Conservation (phyloP, 2,113 vertebrate genomes). For the Lepisosteus osseus region DNA sequence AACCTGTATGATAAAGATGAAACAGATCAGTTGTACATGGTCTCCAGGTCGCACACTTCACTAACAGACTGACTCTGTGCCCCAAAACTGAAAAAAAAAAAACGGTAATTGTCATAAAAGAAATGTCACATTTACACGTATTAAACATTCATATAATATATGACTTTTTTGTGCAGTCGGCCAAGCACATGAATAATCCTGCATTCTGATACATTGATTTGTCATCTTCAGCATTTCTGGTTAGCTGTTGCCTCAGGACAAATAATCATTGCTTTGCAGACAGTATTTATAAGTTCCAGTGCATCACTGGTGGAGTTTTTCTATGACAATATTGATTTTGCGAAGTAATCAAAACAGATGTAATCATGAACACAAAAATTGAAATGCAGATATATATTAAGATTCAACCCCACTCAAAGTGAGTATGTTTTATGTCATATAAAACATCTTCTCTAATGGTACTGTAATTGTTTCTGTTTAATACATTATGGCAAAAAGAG, state of each 20-base stretch:
- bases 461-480: no score
- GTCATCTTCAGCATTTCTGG: conserved; percentile 33
- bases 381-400: conserved; percentile 9
- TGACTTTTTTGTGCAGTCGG: conserved; percentile 38
- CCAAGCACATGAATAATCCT: conserved; percentile 37
- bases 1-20: background rate
- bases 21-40: conserved; percentile 18
- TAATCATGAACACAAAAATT: conserved; percentile 27
- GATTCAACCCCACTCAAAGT: background rate
- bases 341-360: conserved; percentile 24
- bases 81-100: conserved; percentile 20
- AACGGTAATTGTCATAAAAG: conserved; percentile 32
- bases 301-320: conserved; percentile 19
- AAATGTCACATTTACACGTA: conserved; percentile 46
- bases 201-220: conserved; percentile 41
- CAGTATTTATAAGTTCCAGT: conserved; percentile 31
- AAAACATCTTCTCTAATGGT: no score
- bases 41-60: conserved; percentile 4
- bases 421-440: no score
- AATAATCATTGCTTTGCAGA: conserved; percentile 27
- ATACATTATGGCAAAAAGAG: no score
- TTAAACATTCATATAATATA: conserved; percentile 41
- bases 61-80: conserved; percentile 16
- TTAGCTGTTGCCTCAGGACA: conserved; percentile 36
- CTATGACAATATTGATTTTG: conserved; percentile 1